phyloP scores from a whole-genome alignment of 2,888 invertebrate genomes.

The Cataglyphis cursor region DNA sequence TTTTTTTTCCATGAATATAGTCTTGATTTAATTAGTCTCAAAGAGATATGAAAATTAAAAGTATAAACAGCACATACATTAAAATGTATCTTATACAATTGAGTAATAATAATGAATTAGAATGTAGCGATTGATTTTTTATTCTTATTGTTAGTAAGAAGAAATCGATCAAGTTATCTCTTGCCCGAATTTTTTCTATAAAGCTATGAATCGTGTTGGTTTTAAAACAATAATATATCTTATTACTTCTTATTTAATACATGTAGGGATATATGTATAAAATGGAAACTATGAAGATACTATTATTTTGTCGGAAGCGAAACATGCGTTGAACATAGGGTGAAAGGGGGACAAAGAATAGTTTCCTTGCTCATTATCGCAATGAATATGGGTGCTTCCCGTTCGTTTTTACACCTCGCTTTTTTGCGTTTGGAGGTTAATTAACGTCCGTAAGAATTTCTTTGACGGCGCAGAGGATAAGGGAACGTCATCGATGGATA shows the following conservation, averaged over 20 bases:
- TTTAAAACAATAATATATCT: background rate
- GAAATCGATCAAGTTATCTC: background rate
- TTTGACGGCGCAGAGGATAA: conserved; percentile 34
- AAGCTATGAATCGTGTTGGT: background rate
- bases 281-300: background rate
- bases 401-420: conserved; percentile 34
- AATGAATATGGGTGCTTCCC: conserved; percentile 16
- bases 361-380: conserved; percentile 41
- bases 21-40: background rate
- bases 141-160: background rate
- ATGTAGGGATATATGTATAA: background rate
- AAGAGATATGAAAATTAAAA: background rate
- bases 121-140: background rate
- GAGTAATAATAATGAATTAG: background rate
- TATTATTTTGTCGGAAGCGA: background rate
- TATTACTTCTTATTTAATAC: no score
- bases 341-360: conserved; percentile 31
- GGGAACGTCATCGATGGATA: conserved; percentile 50
- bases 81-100: background rate
- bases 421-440: conserved; percentile 52
- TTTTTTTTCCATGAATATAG: background rate
- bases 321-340: background rate
- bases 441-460: conserved; percentile 46
- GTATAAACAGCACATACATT: background rate
- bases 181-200: background rate